phyloP scores from a whole-genome alignment of 2,113 vertebrate species.

The Vulpes ferrilata region DNA sequence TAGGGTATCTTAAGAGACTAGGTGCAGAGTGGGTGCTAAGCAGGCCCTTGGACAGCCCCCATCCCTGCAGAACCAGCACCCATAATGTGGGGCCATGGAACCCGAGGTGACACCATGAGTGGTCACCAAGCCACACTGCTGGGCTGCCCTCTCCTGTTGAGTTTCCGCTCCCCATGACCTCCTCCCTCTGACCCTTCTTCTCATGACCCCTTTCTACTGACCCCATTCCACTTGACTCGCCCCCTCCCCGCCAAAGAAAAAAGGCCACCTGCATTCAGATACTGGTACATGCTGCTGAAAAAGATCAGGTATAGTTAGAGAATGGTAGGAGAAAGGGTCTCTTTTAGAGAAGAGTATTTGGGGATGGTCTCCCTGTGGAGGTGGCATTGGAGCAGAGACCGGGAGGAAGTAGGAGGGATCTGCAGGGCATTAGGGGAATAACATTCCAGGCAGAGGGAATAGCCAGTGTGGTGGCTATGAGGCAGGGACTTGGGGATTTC shows the following conservation, averaged over 20 bases:
- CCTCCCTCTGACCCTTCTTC: background rate
- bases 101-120: background rate
- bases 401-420: background rate
- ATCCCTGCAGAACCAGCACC: background rate
- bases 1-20: background rate
- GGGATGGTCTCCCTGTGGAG: background rate
- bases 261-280: background rate
- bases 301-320: accelerated
- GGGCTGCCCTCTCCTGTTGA: background rate
- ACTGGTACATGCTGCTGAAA: background rate
- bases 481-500: background rate
- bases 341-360: background rate
- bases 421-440: background rate
- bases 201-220: accelerated
- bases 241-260: background rate
- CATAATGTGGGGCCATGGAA: background rate
- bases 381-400: background rate
- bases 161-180: background rate
- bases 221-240: background rate
- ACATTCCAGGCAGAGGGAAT: background rate
- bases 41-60: background rate
- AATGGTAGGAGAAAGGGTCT: background rate
- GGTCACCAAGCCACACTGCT: background rate
- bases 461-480: background rate
- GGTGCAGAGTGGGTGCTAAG: background rate